A percentile compares a stretch with the other conserved stretches of the same genome.
Conservation (phyloP, 2,888 invertebrate species). For the Arge pagana region DNA sequence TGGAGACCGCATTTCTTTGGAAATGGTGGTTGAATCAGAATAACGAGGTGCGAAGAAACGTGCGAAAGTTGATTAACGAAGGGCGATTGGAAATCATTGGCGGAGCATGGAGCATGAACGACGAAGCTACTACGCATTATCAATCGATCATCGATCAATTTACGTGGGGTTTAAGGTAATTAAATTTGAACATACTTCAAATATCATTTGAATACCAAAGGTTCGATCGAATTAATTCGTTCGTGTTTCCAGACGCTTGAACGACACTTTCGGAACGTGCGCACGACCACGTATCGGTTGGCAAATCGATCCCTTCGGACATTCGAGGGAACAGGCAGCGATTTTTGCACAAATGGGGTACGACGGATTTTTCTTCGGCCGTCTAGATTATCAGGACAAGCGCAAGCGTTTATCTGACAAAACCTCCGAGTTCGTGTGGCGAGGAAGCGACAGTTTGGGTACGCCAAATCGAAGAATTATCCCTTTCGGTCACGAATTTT, state of each 20-base stretch:
- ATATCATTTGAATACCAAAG: background rate
- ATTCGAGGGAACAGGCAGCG: conserved; percentile 84
- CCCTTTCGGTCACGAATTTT: no score
- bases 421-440: conserved; percentile 85
- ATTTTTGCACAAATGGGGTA: conserved; percentile 83
- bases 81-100: conserved; percentile 79
- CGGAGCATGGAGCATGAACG: conserved; percentile 86
- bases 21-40: conserved; percentile 78
- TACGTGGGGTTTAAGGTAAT: conserved; percentile 72
- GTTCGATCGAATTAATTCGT: background rate
- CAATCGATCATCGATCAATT: conserved; percentile 77
- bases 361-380: conserved; percentile 84
- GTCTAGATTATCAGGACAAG: conserved; percentile 88
- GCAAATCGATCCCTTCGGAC: conserved; percentile 88
- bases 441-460: conserved; percentile 74
- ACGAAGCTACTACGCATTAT: conserved; percentile 74
- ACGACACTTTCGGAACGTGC: conserved; percentile 74
- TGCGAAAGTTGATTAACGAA: conserved; percentile 70
- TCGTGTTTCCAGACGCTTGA: conserved; percentile 52
- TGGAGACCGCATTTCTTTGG: conserved; percentile 85
- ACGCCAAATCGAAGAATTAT: conserved; percentile 33
- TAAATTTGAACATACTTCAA: no score
- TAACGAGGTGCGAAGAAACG: conserved; percentile 63
- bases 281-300: conserved; percentile 76
- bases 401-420: conserved; percentile 61